phyloP scores from a whole-genome alignment of 2,888 invertebrate genomes.

The Eristalinus aeneus region DNA sequence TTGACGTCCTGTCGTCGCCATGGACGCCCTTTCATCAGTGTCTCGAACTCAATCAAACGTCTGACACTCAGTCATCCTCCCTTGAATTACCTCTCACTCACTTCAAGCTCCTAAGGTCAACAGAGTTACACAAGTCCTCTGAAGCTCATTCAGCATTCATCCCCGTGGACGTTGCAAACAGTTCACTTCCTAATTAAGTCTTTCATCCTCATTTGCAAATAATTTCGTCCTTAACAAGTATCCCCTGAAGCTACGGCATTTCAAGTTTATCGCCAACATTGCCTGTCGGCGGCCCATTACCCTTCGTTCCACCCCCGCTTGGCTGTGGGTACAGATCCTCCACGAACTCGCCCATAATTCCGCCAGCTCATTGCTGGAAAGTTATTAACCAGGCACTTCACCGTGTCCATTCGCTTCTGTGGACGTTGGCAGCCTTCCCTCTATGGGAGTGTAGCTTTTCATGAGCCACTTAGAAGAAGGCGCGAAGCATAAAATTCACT shows the following conservation, averaged over 20 bases:
- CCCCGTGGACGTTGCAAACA: background rate
- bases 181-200: background rate
- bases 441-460: background rate
- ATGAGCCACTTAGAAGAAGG: background rate
- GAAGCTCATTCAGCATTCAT: background rate
- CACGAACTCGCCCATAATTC: background rate
- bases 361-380: background rate
- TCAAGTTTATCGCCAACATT: background rate
- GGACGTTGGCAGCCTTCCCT: background rate
- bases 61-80: background rate
- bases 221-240: conserved; percentile 6
- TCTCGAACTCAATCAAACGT: background rate
- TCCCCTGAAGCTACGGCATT: background rate
- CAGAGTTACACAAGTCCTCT: background rate
- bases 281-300: background rate
- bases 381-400: background rate
- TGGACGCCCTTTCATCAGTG: too few species aligned
- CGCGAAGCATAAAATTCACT: too few species aligned
- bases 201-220: background rate
- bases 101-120: background rate
- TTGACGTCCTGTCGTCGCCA: background rate
- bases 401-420: background rate
- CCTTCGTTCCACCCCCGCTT: background rate
- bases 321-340: background rate
- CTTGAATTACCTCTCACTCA: background rate